Evolutionary conservation across 2,888 invertebrate genomes (phyloP).

Genomic region (Steinernema hermaphroditum): DNA sequence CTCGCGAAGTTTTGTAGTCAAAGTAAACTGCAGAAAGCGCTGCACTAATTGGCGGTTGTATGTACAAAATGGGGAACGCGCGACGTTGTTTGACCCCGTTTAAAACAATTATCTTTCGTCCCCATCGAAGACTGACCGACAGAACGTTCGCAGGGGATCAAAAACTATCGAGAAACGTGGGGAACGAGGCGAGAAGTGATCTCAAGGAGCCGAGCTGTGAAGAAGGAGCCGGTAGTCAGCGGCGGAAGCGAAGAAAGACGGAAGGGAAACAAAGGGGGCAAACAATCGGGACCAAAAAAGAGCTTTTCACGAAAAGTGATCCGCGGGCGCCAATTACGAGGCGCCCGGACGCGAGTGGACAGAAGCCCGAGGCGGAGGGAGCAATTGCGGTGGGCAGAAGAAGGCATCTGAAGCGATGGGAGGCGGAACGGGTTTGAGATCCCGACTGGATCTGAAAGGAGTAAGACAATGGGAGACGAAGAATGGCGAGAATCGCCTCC

Average conservation of each 20-base stretch:
- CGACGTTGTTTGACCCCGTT: conserved; percentile 12
- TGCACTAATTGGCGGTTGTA: too few species aligned
- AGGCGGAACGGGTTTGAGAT: conserved; percentile 13
- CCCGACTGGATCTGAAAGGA: conserved; percentile 10
- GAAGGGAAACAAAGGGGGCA: conserved; percentile 11
- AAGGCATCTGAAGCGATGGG: neutral
- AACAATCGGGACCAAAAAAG: conserved; percentile 7
- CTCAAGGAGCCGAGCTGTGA: neutral
- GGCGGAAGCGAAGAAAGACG: neutral
- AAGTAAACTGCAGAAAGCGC: too few species aligned
- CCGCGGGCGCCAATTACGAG: neutral
- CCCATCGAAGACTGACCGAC: neutral
- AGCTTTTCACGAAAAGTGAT: conserved; percentile 9
- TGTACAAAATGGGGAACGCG: neutral
- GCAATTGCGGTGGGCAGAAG: neutral
- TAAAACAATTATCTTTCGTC: neutral
- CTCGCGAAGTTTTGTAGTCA: too few species aligned
- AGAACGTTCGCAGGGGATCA: neutral
- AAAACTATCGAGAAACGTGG: neutral
- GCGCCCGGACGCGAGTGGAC: too few species aligned
- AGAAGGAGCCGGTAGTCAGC: neutral
- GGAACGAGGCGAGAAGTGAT: neutral
- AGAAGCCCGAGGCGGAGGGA: neutral
- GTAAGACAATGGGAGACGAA: conserved; percentile 1
- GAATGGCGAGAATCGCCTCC: conserved; percentile 3